A percentile compares a stretch with the other conserved stretches of the same genome.
Conservation (phyloP, 2,113 vertebrate species). For the Mobula hypostoma region DNA sequence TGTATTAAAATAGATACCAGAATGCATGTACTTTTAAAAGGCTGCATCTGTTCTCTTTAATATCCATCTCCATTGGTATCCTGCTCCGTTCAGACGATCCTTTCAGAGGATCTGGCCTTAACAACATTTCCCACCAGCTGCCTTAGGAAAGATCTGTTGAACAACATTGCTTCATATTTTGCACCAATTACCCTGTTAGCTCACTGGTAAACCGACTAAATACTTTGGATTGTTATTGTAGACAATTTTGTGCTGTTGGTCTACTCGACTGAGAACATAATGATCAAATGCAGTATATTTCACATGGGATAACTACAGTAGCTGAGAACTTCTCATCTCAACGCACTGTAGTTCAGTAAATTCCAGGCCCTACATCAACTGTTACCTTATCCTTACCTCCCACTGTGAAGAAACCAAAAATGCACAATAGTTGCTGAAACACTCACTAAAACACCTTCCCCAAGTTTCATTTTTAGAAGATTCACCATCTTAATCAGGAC, state of each 20-base stretch:
- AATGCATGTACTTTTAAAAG: neutral
- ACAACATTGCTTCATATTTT: neutral
- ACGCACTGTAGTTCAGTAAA: neutral
- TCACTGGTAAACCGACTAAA: neutral
- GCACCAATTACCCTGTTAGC: neutral
- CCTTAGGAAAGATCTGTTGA: neutral
- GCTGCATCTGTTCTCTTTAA: neutral
- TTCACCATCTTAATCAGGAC: neutral
- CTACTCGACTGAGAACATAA: neutral
- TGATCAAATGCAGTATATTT: neutral
- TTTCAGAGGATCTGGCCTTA: neutral
- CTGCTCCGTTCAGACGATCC: neutral
- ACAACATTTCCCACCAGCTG: neutral
- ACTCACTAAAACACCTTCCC: neutral
- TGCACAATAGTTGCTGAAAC: neutral
- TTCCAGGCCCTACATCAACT: neutral
- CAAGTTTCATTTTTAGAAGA: constrained; percentile 21
- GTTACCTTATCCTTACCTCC: neutral
- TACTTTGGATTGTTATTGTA: neutral
- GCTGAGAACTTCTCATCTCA: neutral
- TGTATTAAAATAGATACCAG: neutral
- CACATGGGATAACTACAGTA: neutral
- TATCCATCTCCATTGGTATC: neutral
- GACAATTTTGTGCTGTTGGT: neutral
- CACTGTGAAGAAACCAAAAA: neutral